Base-by-base conservation (phyloP, 2,113 vertebrate genomes). In the Antidorcas marsupialis region DNA sequence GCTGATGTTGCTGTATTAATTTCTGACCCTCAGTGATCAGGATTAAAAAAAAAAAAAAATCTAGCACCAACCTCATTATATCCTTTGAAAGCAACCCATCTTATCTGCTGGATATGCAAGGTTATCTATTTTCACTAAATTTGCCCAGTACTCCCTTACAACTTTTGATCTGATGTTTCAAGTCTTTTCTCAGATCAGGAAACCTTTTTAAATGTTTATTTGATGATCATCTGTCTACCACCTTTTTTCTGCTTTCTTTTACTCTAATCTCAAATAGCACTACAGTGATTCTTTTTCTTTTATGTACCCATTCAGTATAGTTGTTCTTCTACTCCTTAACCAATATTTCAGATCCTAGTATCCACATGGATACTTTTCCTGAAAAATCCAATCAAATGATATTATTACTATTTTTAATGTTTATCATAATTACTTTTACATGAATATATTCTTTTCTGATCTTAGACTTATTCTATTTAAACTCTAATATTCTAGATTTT, bases 1-100 rank as follows among this genome's bases (percentile, higher is more conserved):
- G 57, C 62, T 97, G 87, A 89, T 91, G 62, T 83, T 91, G 30
- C 83, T 82, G 21, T 96, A 96, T 81, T 97, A 92, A 96, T 98
- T 97, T 97, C 95, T 96, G 90, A 93, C 92, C 71, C 33, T 84
- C 50, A 87, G 36, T 95, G 76, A 94, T 97, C 92, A 97, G 8
- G 25, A 82, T 76, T n/a, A n/a, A 1, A 28, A 84, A 94, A 59
- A 95, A 91, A 89, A 64, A 93, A 91, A 89, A 64, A 36, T 47
- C 78, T 84, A 94, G 96, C 62, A 81, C 25, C n/a, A 97, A 90
- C 57, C 30, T 97, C 92, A 96, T 97, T 95, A 93, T 88, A 93
- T 71, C 60, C 52, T 97, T 95, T 97, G 45, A 95, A 95, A 39
- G 43, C 5, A 94, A 64, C n/a, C n/a, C 28, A 17, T 83, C 55